Base-by-base conservation (phyloP, 2,113 vertebrate genomes). In the Python bivittatus region DNA sequence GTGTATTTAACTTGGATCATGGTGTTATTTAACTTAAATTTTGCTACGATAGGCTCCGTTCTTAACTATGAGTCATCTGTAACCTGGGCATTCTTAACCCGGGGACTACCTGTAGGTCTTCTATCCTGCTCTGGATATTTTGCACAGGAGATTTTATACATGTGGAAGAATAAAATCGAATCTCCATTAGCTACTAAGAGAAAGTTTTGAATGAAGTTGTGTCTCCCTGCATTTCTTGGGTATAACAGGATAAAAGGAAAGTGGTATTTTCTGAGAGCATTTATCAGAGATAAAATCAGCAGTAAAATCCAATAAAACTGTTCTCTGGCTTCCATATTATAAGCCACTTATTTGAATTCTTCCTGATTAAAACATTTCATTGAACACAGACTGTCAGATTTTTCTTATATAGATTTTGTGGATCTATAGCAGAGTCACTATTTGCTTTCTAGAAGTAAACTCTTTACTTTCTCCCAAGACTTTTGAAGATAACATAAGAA, bases 401-500 rank as follows among this genome's bases (percentile, higher is more conserved):
- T 33, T 54, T 10, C 20, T 33, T 33, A 38, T 83, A 9, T 9
- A 20, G 1, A 1, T 17, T 48, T 56, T 23, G 13, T 2, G 0
- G 52, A 89, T 84, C 6, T 29, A 12, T 3, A 0, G 12, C 0
- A 0, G 12, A 90, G 22, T 17, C 2, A 6, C 11, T 44, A 38
- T 88, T 84, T 93, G 12, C 12, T 84, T 93, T 15, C 61, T 6
- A 79, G 58, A 42, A 93, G 0, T 90, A 58, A 56, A 64, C 6
- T 52, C 6, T 92, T 0, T 92, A 54, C 93, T 96, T 90, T 90
- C 92, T 87, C 93, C 52, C n/a, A 94, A 99, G 99, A 98, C 98
- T 17, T 99, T 99, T 96, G 99, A 99, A 97, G 99, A 99, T 96
- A 99, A 99, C 95, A 99, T 99, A 96, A 98, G 99, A 12, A 99